A percentile compares a stretch with the other conserved stretches of the same genome.
Conservation (phyloP, 2,888 invertebrate genomes). For the Lobophora halterata region DNA sequence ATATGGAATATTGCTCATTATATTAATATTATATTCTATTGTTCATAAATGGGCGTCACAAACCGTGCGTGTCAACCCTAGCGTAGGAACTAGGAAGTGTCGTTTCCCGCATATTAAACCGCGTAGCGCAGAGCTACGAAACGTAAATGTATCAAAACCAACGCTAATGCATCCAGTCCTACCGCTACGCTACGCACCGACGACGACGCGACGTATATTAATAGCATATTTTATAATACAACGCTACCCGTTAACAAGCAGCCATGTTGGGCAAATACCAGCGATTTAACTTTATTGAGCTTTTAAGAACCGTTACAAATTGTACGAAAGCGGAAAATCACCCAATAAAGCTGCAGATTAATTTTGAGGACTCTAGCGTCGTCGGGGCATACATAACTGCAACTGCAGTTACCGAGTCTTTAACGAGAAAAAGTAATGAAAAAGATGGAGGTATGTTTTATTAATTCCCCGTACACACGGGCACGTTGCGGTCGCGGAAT, state of each 20-base stretch:
- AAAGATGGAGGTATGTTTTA: constrained; percentile 73
- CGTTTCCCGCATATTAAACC: constrained; percentile 29
- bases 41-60: no score
- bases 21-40: no score
- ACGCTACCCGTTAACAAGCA: constrained; percentile 32
- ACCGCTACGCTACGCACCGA: constrained; percentile 37
- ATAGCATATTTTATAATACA: constrained; percentile 37
- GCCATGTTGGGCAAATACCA: constrained; percentile 35
- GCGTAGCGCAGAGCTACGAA: constrained; percentile 48
- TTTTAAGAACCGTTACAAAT: constrained; percentile 50
- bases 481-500: constrained; percentile 63
- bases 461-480: constrained; percentile 77
- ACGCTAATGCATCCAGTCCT: constrained; percentile 46
- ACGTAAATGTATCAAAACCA: constrained; percentile 44
- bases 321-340: constrained; percentile 35
- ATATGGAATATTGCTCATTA: no score
- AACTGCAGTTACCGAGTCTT: constrained; percentile 58
- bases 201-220: constrained; percentile 36
- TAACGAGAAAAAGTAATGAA: constrained; percentile 68
- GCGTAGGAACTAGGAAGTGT: constrained; percentile 7
- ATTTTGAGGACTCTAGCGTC: constrained; percentile 44
- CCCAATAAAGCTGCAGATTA: constrained; percentile 50
- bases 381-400: constrained; percentile 50
- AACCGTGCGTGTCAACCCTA: not conserved
- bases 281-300: constrained; percentile 42